phyloP scores from a whole-genome alignment of 1,140 invertebrate genomes.

The Aleiodes sp. region DNA sequence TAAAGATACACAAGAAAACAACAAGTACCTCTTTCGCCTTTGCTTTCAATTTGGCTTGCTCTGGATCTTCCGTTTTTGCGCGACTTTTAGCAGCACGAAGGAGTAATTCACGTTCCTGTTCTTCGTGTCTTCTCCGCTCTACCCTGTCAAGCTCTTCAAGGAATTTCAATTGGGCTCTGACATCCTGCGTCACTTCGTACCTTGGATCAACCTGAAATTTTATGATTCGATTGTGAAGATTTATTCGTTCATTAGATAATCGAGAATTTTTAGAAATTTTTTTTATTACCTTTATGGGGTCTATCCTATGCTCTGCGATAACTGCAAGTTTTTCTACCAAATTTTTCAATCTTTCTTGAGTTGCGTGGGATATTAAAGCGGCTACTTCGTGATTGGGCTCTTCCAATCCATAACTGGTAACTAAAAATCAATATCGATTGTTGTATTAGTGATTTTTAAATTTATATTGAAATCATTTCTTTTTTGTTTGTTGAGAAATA shows the following conservation, averaged over 20 bases:
- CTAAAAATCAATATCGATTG: constrained; percentile 57
- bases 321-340: constrained; percentile 92
- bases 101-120: constrained; percentile 92
- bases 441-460: too few species aligned
- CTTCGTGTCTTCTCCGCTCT: constrained; percentile 93
- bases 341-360: constrained; percentile 91
- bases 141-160: constrained; percentile 94
- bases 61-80: constrained; percentile 96
- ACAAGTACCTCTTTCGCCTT: constrained; percentile 84
- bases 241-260: constrained; percentile 9
- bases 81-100: constrained; percentile 93
- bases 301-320: constrained; percentile 93
- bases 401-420: constrained; percentile 83
- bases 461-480: too few species aligned
- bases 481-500: too few species aligned
- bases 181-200: constrained; percentile 91
- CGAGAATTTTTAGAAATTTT: neutral
- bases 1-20: neutral
- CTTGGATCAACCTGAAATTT: constrained; percentile 81
- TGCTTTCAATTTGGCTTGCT: constrained; percentile 96
- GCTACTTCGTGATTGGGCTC: constrained; percentile 90
- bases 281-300: constrained; percentile 80
- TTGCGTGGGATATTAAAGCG: constrained; percentile 92
- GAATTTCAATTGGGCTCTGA: constrained; percentile 93
- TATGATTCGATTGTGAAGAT: neutral